Percentiles rank a stretch among this genome's conserved stretches.
These are phyloP conservation scores for Enteromius anoplus DNA, from an alignment of 2,797 vertebrate genomes.

Conservation along the genomic window DNA sequence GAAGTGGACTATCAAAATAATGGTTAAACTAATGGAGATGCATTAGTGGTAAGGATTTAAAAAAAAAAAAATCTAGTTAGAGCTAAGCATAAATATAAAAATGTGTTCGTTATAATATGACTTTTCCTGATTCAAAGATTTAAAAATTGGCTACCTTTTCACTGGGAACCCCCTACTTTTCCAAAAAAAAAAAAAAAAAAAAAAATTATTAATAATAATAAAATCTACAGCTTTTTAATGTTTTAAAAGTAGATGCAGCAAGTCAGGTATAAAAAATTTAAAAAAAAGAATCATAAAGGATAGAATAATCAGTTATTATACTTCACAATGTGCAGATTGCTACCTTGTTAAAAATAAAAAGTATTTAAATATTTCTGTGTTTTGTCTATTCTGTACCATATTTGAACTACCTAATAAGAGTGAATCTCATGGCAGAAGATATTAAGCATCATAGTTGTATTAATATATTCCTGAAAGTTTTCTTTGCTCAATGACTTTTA, in stretches of 20 bases:
- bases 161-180: neutral
- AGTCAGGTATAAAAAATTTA: neutral
- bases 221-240: neutral
- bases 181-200: neutral
- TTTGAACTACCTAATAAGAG: neutral
- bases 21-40: neutral
- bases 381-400: neutral
- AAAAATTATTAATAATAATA: no score
- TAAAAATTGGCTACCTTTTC: neutral
- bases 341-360: neutral
- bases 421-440: neutral
- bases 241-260: neutral
- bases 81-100: neutral
- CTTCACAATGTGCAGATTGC: neutral
- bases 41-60: neutral
- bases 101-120: neutral
- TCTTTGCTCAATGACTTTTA: neutral
- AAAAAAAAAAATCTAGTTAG: neutral
- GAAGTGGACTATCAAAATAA: no score
- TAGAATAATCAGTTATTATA: neutral
- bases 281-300: neutral
- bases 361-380: neutral
- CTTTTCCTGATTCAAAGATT: neutral
- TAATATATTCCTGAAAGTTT: neutral
- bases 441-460: neutral